Evolutionary conservation across 2,113 vertebrate species (phyloP).

Genomic region (Cyanoramphus novaezelandiae): DNA sequence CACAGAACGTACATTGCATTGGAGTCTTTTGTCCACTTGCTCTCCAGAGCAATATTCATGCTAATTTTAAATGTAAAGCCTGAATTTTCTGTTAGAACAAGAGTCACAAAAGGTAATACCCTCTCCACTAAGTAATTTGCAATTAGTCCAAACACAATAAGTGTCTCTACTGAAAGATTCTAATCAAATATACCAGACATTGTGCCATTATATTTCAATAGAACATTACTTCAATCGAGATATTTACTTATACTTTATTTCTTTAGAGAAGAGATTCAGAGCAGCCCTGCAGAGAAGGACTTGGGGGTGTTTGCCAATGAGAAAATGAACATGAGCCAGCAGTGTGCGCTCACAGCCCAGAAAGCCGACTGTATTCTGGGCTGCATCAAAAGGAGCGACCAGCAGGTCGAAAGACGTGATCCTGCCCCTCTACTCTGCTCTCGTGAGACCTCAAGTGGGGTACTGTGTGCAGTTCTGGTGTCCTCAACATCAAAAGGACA

Average conservation of each 20-base stretch:
- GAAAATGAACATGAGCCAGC: too few species aligned
- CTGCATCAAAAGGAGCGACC: too few species aligned
- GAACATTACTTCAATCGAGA: not conserved
- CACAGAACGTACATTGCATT: fast-evolving
- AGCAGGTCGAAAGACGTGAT: too few species aligned
- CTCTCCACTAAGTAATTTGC: not conserved
- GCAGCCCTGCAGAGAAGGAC: too few species aligned
- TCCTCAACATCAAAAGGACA: too few species aligned
- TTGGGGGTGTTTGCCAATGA: too few species aligned
- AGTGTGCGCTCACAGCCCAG: too few species aligned
- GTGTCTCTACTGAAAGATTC: not conserved
- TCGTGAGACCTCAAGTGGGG: too few species aligned
- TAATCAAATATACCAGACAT: not conserved
- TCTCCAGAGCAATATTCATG: not conserved
- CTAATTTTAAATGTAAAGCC: not conserved
- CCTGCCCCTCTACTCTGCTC: too few species aligned
- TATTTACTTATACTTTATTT: not conserved
- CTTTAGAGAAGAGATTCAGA: too few species aligned
- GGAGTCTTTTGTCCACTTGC: not conserved
- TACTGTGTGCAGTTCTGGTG: too few species aligned
- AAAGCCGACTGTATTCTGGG: too few species aligned
- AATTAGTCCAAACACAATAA: not conserved
- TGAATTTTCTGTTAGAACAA: not conserved
- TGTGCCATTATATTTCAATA: not conserved
- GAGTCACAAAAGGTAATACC: not conserved